Evolutionary conservation across 2,113 vertebrate genomes (phyloP).

Genomic region (Gavialis gangeticus): DNA sequence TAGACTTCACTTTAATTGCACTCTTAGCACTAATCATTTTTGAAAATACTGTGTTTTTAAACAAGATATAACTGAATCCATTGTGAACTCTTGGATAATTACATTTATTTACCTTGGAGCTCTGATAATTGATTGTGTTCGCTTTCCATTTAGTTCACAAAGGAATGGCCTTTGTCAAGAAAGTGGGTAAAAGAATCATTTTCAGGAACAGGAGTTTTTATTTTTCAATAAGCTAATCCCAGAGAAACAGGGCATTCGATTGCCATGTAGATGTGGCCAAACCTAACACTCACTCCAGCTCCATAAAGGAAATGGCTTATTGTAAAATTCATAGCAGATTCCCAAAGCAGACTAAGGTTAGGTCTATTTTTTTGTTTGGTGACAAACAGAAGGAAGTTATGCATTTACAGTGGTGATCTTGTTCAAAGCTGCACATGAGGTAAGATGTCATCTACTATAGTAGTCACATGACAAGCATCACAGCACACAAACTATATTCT

Average conservation of each 20-base stretch:
- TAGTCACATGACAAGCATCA: slow-evolving; percentile 46
- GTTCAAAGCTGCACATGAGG: slow-evolving; percentile 42
- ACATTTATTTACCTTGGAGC: slow-evolving; percentile 54
- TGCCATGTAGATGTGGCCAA: slow-evolving; percentile 70
- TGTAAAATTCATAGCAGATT: slow-evolving; percentile 11
- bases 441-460: slow-evolving; percentile 2
- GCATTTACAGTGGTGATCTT: slow-evolving; percentile 5
- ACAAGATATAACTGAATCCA: slow-evolving; percentile 42
- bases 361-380: background rate
- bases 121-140: slow-evolving; percentile 59
- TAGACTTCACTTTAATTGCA: slow-evolving; percentile 25
- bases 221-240: slow-evolving; percentile 51
- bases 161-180: slow-evolving; percentile 45
- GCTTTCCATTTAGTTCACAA: slow-evolving; percentile 51
- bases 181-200: slow-evolving; percentile 68
- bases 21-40: slow-evolving; percentile 3
- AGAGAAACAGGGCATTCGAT: slow-evolving; percentile 66
- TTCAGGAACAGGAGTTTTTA: slow-evolving; percentile 66
- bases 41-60: slow-evolving; percentile 46
- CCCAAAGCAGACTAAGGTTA: slow-evolving; percentile 19
- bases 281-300: slow-evolving; percentile 51
- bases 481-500: background rate
- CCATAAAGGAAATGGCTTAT: slow-evolving; percentile 33
- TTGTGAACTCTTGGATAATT: slow-evolving; percentile 46
- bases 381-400: background rate